Evolutionary conservation across 1,140 invertebrate species (phyloP), one percentile per base, ranked within the genome.

Genomic region (Goniozus legneri): DNA sequence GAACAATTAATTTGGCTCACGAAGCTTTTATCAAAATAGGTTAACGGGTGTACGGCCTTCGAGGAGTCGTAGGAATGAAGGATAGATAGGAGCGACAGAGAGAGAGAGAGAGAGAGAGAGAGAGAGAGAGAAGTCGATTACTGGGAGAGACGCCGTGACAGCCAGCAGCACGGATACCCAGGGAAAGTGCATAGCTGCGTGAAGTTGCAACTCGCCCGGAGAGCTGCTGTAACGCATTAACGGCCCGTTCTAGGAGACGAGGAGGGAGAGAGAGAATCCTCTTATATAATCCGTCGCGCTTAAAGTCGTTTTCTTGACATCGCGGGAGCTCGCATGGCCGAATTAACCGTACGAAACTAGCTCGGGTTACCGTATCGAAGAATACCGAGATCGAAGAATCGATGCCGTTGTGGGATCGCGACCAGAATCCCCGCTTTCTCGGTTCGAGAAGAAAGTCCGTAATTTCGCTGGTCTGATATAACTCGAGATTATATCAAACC

Each of bases 161-260:
- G 4, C 33, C 33, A 6, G 33, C n/a, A 16, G n/a, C 6, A 35
- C 10, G 37, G 21, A 7, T 6, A 8, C 12, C 24, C 41, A 49
- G 60, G 50, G 57, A 62, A 65, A 65, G 62, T 65, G 57, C 54
- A 62, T 59, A 50, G 44, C 45, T 61, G 44, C 58, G 54, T 48
- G 33, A 54, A 56, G 51, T 58, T 51, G 47, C 49, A 50, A 54
- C 34, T 56, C 19, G 27, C 20, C 27, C n/a, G n/a, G 33, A 43
- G 47, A 58, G 36, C n/a, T 22, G 57, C 18, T 48, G 34, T 47
- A 48, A 48, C 27, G 50, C 34, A 33, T 56, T 60, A 60, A 60
- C 56, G 40, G 50, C 36, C n/a, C 44, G 22, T 33, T 27, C 37
- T 32, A 18, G 36, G 13, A 19, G 19, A 22, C 22, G 13, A 3